These are phyloP conservation scores for Megaleporinus macrocephalus DNA, from an alignment of 2,113 vertebrate genomes.

Conservation along the genomic window DNA sequence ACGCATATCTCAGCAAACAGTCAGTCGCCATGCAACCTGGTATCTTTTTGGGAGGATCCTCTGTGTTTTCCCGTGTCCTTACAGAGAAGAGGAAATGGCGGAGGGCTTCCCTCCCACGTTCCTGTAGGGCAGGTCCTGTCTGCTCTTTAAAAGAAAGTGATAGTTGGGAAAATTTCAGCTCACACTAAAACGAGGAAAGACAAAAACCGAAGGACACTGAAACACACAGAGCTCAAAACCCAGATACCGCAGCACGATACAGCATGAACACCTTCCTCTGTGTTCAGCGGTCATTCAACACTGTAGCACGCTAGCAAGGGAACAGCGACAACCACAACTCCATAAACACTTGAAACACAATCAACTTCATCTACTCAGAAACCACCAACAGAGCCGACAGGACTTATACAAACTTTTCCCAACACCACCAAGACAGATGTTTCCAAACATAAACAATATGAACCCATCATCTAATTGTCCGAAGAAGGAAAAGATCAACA, in stretches of 20 bases:
- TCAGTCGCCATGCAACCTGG: not conserved
- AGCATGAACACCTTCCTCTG: not conserved
- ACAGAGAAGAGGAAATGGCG: not conserved
- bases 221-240: not conserved
- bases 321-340: not conserved
- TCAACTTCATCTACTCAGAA: not conserved
- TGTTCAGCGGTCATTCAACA: not conserved
- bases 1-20: not conserved
- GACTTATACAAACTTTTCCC: not conserved
- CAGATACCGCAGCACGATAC: not conserved
- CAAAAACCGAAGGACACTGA: not conserved
- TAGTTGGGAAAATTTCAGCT: not conserved
- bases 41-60: not conserved
- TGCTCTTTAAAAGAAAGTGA: not conserved
- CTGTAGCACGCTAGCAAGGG: not conserved
- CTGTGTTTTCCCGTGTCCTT: not conserved
- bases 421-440: not conserved
- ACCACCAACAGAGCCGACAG: not conserved
- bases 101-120: not conserved
- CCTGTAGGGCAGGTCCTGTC: not conserved
- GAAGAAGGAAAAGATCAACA: not conserved
- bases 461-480: not conserved
- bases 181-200: not conserved
- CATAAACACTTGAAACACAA: constrained; percentile 2
- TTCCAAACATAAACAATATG: not conserved